These are phyloP conservation scores for Tachycineta bicolor DNA, from an alignment of 2,113 vertebrate genomes.

Conservation along the genomic window DNA sequence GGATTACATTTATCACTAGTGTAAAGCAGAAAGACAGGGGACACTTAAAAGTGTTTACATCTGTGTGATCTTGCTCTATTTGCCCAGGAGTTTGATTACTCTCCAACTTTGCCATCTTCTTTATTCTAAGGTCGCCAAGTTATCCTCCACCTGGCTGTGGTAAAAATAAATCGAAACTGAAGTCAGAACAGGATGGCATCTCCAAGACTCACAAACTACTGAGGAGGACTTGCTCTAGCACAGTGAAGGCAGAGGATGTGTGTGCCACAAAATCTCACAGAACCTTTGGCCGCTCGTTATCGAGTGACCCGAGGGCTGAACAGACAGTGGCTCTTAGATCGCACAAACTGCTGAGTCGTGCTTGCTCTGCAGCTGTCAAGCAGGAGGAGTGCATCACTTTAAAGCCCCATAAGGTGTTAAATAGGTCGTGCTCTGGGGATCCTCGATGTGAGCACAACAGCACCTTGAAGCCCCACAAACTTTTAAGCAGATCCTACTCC, in stretches of 20 bases:
- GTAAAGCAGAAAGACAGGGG: neutral
- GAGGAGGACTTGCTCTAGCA: slow-evolving; percentile 84
- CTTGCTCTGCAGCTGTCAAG: slow-evolving; percentile 75
- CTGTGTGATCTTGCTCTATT: neutral
- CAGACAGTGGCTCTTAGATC: slow-evolving; percentile 79
- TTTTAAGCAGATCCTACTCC: slow-evolving; percentile 85
- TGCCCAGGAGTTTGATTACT: neutral
- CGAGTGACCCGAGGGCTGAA: slow-evolving; percentile 82
- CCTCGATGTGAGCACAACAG: slow-evolving; percentile 82
- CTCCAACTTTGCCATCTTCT: neutral
- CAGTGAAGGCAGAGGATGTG: slow-evolving; percentile 81
- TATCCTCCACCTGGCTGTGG: slow-evolving; percentile 90
- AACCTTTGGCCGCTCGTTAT: slow-evolving; percentile 83
- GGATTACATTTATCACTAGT: neutral
- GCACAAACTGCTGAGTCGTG: slow-evolving; percentile 82
- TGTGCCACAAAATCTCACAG: slow-evolving; percentile 81
- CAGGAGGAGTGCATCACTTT: slow-evolving; percentile 81
- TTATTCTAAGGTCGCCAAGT: slow-evolving; percentile 85
- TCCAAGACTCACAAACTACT: slow-evolving; percentile 88
- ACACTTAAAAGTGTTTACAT: neutral
- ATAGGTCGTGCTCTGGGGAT: slow-evolving; percentile 82
- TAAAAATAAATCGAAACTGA: slow-evolving; percentile 88
- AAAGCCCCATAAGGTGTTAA: slow-evolving; percentile 82
- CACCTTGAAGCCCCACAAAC: slow-evolving; percentile 83
- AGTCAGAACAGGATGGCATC: slow-evolving; percentile 85